A percentile compares a stretch with the other conserved stretches of the same genome.
phyloP scores from a whole-genome alignment of 2,113 vertebrate species.

The Mohoua ochrocephala region DNA sequence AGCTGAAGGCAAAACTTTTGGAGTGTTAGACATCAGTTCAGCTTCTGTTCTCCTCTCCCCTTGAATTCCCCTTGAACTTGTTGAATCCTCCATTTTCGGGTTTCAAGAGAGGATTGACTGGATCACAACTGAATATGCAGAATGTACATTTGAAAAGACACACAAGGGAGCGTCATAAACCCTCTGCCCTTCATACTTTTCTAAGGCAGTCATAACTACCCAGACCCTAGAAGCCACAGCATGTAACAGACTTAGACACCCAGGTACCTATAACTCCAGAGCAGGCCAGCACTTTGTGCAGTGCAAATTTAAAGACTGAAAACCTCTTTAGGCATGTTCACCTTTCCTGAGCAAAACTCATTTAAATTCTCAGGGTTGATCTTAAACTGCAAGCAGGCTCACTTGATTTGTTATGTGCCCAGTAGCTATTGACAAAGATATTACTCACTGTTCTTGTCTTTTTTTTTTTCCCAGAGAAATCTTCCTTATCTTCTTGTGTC shows the following conservation, averaged over 20 bases:
- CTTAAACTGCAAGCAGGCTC: neutral
- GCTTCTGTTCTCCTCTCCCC: neutral
- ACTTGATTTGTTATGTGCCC: neutral
- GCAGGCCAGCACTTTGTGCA: neutral
- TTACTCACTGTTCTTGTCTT: neutral
- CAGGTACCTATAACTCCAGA: neutral
- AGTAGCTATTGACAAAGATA: constrained; percentile 32
- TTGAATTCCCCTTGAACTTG: neutral
- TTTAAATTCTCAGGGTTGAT: neutral
- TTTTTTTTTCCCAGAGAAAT: neutral
- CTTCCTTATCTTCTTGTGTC: neutral
- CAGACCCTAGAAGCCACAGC: neutral
- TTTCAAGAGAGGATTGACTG: neutral
- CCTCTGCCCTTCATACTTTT: neutral
- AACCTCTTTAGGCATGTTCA: neutral
- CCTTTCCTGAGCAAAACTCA: neutral
- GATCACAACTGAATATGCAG: neutral
- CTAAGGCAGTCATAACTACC: neutral
- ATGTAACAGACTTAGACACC: neutral
- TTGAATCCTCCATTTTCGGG: neutral
- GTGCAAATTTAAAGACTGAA: neutral
- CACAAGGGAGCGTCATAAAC: neutral
- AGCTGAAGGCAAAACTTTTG: neutral
- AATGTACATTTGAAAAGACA: neutral
- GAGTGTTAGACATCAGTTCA: neutral